Percentiles rank a stretch among this genome's conserved stretches.
These are phyloP conservation scores for Mustela nigripes DNA, from an alignment of 2,113 vertebrate species.

Conservation along the genomic window DNA sequence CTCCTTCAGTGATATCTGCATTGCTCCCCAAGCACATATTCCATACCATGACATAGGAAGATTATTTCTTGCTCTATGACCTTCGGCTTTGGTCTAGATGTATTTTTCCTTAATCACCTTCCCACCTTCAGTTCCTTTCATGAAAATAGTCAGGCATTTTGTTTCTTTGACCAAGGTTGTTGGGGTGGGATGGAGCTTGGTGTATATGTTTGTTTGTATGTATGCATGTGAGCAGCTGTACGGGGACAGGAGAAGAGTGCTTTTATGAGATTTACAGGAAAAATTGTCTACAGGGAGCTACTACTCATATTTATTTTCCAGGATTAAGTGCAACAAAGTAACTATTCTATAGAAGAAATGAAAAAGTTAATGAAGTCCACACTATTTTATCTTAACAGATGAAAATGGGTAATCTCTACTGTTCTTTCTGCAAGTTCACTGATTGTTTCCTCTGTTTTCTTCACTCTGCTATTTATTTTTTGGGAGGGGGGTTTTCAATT, in stretches of 20 bases:
- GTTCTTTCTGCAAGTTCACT: background rate
- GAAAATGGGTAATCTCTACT: background rate
- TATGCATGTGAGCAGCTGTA: background rate
- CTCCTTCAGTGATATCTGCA: background rate
- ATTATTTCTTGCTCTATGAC: background rate
- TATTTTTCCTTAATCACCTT: background rate
- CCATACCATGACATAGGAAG: background rate
- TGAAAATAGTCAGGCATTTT: background rate
- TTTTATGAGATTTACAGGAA: background rate
- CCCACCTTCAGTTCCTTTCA: background rate
- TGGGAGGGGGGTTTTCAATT: background rate
- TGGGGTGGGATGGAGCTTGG: background rate
- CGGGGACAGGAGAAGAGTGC: background rate
- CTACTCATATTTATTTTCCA: background rate
- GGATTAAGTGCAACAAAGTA: background rate
- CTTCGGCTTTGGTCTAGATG: background rate
- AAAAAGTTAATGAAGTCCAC: background rate
- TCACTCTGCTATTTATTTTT: background rate
- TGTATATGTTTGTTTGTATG: background rate
- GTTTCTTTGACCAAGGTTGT: background rate
- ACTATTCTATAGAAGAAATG: background rate
- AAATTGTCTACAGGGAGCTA: background rate
- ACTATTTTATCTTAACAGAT: background rate
- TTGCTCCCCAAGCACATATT: background rate
- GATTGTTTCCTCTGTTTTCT: background rate